A percentile compares a stretch with the other conserved stretches of the same genome.
Evolutionary conservation across 2,797 vertebrate species (phyloP).

Genomic region (Tympanoctomys barrerae): DNA sequence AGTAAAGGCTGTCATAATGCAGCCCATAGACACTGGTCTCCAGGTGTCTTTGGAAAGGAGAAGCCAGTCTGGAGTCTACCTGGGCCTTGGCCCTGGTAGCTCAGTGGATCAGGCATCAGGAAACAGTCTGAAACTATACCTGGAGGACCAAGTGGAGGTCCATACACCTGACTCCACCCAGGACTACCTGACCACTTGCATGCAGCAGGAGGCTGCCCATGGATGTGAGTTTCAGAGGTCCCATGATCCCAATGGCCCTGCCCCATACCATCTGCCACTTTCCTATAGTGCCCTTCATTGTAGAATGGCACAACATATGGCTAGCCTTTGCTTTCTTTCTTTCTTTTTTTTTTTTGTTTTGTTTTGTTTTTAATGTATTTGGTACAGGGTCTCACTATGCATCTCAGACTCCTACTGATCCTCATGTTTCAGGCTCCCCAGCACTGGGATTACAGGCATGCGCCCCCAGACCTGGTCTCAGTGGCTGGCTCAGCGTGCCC

Average conservation of each 20-base stretch:
- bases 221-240: not conserved
- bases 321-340: not conserved
- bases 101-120: not conserved
- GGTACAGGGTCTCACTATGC: too few relatives aligned
- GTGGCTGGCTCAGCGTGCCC: too few relatives aligned
- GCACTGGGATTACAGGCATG: too few relatives aligned
- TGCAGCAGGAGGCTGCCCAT: not conserved
- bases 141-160: not conserved
- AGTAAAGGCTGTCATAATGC: not conserved
- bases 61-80: not conserved
- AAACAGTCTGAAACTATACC: not conserved
- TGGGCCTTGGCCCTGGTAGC: not conserved
- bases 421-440: too few relatives aligned
- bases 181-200: not conserved
- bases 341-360: too few relatives aligned
- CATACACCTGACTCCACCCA: not conserved
- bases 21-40: fast-evolving
- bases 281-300: not conserved
- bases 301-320: too few relatives aligned
- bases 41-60: too few relatives aligned
- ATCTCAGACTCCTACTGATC: too few relatives aligned
- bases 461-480: too few relatives aligned
- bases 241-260: not conserved
- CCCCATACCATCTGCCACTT: not conserved
- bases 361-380: too few relatives aligned